phyloP scores from a whole-genome alignment of 2,888 invertebrate species.

The Druceiella hillmani region DNA sequence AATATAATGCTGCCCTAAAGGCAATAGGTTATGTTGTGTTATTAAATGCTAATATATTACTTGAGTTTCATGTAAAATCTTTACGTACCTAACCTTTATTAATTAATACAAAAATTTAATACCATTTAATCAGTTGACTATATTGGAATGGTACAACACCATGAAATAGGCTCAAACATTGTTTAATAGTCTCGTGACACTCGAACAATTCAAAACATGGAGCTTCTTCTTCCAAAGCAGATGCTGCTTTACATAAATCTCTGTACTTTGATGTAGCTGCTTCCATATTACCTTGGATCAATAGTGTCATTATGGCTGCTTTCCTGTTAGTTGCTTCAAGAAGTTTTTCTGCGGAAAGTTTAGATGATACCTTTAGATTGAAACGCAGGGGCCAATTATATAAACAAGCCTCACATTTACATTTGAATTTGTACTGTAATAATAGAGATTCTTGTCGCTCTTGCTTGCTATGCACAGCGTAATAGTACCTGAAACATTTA shows the following conservation, averaged over 20 bases:
- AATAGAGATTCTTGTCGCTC: conserved; percentile 56
- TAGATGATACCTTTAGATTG: conserved; percentile 31
- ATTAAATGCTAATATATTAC: no score
- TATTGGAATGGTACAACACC: conserved; percentile 34
- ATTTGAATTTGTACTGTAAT: conserved; percentile 75
- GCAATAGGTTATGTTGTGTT: no score
- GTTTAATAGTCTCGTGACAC: conserved; percentile 59
- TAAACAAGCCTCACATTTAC: conserved; percentile 69
- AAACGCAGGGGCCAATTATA: conserved; percentile 62
- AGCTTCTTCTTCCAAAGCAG: conserved; percentile 35
- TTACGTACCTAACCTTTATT: no score
- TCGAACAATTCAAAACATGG: conserved; percentile 49
- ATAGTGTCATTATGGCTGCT: conserved; percentile 30
- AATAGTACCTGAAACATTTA: conserved; percentile 56
- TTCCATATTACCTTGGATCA: conserved; percentile 43
- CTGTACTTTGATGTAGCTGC: conserved; percentile 35
- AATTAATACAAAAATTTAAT: conserved; percentile 14
- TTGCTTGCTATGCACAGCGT: conserved; percentile 54
- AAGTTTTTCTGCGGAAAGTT: conserved; percentile 30
- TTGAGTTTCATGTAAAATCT: no score
- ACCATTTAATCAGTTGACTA: conserved; percentile 30
- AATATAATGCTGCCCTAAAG: no score
- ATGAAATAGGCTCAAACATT: conserved; percentile 41
- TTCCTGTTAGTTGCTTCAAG: conserved; percentile 33
- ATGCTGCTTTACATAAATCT: conserved; percentile 35